These are phyloP conservation scores for Bursaphelenchus okinawaensis DNA, from an alignment of 2,888 invertebrate genomes.

Conservation along the genomic window DNA sequence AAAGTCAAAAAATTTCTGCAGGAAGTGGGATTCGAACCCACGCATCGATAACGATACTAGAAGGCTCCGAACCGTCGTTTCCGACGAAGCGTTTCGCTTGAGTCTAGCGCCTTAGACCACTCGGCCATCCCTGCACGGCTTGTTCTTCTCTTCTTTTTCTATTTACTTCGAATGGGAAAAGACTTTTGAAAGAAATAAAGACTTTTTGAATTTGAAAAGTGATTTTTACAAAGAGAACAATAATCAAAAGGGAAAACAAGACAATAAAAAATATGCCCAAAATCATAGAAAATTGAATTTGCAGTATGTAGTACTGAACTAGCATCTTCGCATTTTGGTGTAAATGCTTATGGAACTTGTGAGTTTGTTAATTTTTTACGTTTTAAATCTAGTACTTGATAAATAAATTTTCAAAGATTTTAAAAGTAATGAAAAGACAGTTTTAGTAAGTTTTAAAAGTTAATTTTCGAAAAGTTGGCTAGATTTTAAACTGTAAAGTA, in stretches of 20 bases:
- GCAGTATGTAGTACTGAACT: too few species aligned
- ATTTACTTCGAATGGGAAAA: background rate
- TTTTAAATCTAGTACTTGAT: too few species aligned
- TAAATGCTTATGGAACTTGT: too few species aligned
- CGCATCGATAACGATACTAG: slow-evolving; percentile 24
- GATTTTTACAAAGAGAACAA: too few species aligned
- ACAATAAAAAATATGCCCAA: too few species aligned
- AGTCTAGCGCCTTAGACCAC: slow-evolving; percentile 3
- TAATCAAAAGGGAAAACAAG: too few species aligned
- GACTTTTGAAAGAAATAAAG: background rate
- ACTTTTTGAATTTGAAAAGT: background rate
- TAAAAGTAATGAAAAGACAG: too few species aligned
- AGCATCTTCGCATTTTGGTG: too few species aligned
- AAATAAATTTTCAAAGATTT: background rate
- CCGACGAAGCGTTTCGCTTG: background rate
- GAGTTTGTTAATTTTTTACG: too few species aligned
- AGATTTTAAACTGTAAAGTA: background rate
- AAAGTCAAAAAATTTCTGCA: background rate
- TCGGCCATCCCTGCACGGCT: slow-evolving; percentile 6
- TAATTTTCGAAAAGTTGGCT: background rate
- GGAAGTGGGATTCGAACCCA: slow-evolving; percentile 25
- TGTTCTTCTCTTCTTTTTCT: background rate
- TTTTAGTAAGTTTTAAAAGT: background rate
- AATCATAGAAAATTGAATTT: too few species aligned
- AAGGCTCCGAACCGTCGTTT: slow-evolving; percentile 2